Base-by-base conservation (phyloP, 2,797 vertebrate genomes). In the Bradypodion pumilum region DNA sequence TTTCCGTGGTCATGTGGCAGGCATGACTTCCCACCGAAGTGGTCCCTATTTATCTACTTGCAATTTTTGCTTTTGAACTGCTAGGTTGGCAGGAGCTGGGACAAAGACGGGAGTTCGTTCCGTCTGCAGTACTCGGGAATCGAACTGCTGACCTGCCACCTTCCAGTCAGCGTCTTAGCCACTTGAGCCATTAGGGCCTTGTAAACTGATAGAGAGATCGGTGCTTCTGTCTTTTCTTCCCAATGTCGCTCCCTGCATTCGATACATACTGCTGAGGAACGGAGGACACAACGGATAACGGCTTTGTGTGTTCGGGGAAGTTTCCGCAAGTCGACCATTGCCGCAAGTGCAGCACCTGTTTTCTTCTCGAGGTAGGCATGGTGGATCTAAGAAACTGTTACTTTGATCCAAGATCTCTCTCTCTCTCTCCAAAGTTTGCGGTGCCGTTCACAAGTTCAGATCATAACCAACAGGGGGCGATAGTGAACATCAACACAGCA, bases 401-500 rank as follows among this genome's bases (percentile, higher is more conserved):
- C 2, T 59, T 44, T 21, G 70, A 74, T n/a, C 5, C 27, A 5
- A 52, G 25, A 63, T 49, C 42, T 23, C 35, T 15, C n/a, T 69
- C 13, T 69, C 5, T 8, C 63, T 21, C 78, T 49, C 1, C 6
- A 25, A 3, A 1, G 29, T n/a, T 12, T 65, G 68, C 35, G 12
- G 25, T 8, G 21, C 29, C 27, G 8, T 63, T 35, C 62, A 19
- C 25, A 49, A 77, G 21, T 66, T 59, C 37, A 46, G 13, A 46
- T 35, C 52, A 40, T 44, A 23, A 25, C 90, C 82, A 66, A 75
- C 78, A 85, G 83, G n/a, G 70, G 86, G 87, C 87, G 32, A 60
- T 77, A 72, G 60, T 56, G 27, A 75, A 59, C 42, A 62, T 21
- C 69, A 37, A 19, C 35, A 27, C 7, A 21, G 40, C 19, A 19